Evolutionary conservation across 2,888 invertebrate species (phyloP).

Genomic region (Tenthredo notha): DNA sequence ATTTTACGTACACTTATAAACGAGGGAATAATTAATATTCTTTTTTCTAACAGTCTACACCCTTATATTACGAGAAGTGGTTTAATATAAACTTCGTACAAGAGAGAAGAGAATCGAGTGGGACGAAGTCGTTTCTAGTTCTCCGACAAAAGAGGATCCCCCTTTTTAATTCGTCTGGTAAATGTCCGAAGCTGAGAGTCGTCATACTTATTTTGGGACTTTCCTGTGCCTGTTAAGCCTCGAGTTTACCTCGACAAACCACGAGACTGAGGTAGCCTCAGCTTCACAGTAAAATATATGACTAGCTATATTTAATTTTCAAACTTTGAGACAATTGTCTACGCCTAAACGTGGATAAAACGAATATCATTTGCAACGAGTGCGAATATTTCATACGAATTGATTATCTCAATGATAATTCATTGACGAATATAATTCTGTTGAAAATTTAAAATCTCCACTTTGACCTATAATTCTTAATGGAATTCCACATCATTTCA

Average conservation of each 20-base stretch:
- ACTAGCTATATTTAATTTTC: constrained; percentile 19
- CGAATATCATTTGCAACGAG: not conserved
- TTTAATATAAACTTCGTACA: not conserved
- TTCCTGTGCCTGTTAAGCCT: constrained; percentile 39
- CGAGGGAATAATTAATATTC: not conserved
- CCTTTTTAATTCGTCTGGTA: constrained; percentile 49
- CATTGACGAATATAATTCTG: not conserved
- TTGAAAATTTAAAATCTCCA: not conserved
- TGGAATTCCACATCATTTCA: not conserved
- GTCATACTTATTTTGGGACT: constrained; percentile 50
- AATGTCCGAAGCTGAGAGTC: constrained; percentile 33
- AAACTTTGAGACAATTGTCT: not conserved
- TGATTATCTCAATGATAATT: not conserved
- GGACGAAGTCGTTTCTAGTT: not conserved
- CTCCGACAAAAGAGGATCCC: constrained; percentile 32
- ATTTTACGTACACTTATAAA: not conserved
- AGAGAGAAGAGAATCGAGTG: constrained; percentile 3
- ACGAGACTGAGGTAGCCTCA: not conserved
- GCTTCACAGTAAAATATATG: not conserved
- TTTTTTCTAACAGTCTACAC: not conserved
- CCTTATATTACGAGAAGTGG: not conserved
- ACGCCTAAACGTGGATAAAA: not conserved
- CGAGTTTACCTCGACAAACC: constrained; percentile 42
- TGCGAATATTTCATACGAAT: not conserved
- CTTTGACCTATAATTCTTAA: not conserved